Conservation (phyloP, 2,797 vertebrate genomes). For the Atherinosoma microstoma region DNA sequence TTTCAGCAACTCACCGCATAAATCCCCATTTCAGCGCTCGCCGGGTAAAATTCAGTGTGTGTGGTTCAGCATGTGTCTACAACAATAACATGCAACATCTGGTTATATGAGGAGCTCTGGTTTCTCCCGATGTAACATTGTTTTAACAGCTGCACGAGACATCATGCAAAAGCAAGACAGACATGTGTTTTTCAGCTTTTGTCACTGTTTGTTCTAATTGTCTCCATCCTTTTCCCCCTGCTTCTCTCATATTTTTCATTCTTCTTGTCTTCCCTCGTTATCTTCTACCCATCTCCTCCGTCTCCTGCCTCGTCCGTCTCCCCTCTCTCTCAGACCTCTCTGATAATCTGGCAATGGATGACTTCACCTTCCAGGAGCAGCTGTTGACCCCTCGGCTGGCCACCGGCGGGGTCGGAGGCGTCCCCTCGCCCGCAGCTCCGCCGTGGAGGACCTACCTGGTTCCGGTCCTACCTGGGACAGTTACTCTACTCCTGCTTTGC, state of each 20-base stretch:
- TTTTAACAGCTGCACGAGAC: constrained; percentile 75
- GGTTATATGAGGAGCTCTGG: constrained; percentile 46
- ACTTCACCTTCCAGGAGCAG: constrained; percentile 87
- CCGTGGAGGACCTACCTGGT: constrained; percentile 41
- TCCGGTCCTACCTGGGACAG: constrained; percentile 33
- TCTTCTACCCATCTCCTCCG: constrained; percentile 28
- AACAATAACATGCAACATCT: constrained; percentile 73
- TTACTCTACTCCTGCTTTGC: constrained; percentile 60
- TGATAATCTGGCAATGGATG: constrained; percentile 85
- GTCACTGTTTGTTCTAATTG: constrained; percentile 63
- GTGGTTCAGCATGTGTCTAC: constrained; percentile 56
- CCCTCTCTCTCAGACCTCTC: constrained; percentile 77
- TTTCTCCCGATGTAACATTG: constrained; percentile 61
- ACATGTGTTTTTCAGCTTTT: constrained; percentile 70
- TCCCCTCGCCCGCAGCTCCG: constrained; percentile 65
- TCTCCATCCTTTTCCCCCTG: constrained; percentile 61
- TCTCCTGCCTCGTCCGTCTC: constrained; percentile 39
- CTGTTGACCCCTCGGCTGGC: constrained; percentile 83
- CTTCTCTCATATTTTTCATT: constrained; percentile 58
- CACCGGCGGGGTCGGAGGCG: constrained; percentile 65
- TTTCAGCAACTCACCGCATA: constrained; percentile 46
- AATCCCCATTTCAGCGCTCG: constrained; percentile 56
- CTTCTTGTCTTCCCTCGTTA: constrained; percentile 24
- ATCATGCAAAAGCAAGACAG: constrained; percentile 54
- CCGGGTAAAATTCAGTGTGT: constrained; percentile 51